A percentile compares a stretch with the other conserved stretches of the same genome.
These are phyloP conservation scores for Celastrina argiolus DNA, from an alignment of 2,888 invertebrate species.

Conservation along the genomic window DNA sequence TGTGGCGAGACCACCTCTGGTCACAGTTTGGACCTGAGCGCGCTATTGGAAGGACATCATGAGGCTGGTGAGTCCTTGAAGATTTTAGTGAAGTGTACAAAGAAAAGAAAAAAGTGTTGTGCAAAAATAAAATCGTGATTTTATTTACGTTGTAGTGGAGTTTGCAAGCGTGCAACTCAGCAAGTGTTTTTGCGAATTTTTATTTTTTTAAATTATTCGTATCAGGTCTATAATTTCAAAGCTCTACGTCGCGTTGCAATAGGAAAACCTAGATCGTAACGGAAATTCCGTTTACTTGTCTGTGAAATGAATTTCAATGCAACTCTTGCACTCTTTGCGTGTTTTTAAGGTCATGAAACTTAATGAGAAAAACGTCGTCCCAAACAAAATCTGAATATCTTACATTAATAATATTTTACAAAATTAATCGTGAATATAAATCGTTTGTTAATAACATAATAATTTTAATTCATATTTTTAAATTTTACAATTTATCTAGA, in stretches of 20 bases:
- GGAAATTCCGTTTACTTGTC: neutral
- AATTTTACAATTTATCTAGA: neutral
- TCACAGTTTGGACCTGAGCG: constrained; percentile 61
- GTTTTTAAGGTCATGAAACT: too few relatives aligned
- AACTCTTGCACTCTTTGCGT: too few relatives aligned
- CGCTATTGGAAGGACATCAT: constrained; percentile 67
- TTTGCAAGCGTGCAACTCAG: neutral
- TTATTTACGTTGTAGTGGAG: constrained; percentile 7
- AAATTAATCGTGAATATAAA: neutral
- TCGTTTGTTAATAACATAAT: neutral
- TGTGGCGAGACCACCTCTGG: constrained; percentile 53
- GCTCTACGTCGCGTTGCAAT: neutral
- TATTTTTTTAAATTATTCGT: neutral
- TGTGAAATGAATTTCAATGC: too few relatives aligned
- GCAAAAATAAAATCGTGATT: constrained; percentile 24
- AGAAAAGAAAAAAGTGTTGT: constrained; percentile 32
- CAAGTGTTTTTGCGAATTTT: neutral
- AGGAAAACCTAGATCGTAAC: neutral
- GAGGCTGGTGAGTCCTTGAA: constrained; percentile 74
- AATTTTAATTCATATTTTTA: neutral
- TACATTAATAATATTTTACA: neutral
- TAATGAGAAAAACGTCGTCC: neutral
- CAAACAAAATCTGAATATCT: neutral
- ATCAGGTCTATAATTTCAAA: neutral
- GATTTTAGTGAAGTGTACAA: constrained; percentile 42